Percentiles rank a stretch among this genome's conserved stretches.
Evolutionary conservation across 2,113 vertebrate species (phyloP).

Genomic region (Phalacrocorax carbo): DNA sequence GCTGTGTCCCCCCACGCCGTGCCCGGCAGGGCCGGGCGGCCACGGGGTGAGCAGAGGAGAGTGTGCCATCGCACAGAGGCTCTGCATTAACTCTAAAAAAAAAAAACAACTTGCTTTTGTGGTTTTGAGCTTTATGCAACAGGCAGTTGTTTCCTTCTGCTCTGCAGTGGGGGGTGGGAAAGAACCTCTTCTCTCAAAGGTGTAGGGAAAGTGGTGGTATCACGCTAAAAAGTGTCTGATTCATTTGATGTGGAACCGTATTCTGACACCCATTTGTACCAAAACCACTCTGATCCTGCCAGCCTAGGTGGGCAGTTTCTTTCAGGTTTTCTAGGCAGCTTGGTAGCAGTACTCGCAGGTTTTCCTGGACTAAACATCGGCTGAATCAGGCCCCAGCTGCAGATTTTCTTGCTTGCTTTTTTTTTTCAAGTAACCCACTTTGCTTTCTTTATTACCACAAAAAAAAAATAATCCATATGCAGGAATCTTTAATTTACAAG

Average conservation of each 20-base stretch:
- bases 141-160: background rate
- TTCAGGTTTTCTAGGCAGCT: background rate
- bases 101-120: background rate
- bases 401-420: background rate
- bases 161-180: background rate
- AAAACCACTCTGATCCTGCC: background rate
- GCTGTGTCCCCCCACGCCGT: fast-evolving
- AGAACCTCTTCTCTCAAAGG: background rate
- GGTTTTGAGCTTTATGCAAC: slow-evolving; percentile 4
- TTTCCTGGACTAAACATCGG: background rate
- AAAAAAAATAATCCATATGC: background rate
- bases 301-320: background rate
- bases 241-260: background rate
- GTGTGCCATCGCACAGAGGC: background rate
- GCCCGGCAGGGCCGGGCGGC: fast-evolving
- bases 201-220: background rate
- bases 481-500: background rate
- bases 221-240: background rate
- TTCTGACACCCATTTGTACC: background rate
- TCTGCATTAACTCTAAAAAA: background rate
- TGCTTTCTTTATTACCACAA: background rate
- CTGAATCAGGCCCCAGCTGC: background rate
- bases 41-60: fast-evolving
- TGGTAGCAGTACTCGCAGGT: background rate
- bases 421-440: background rate